Percentiles rank a stretch among this genome's conserved stretches.
Evolutionary conservation across 2,888 invertebrate genomes (phyloP).

Genomic region (Pseudococcus viburni): DNA sequence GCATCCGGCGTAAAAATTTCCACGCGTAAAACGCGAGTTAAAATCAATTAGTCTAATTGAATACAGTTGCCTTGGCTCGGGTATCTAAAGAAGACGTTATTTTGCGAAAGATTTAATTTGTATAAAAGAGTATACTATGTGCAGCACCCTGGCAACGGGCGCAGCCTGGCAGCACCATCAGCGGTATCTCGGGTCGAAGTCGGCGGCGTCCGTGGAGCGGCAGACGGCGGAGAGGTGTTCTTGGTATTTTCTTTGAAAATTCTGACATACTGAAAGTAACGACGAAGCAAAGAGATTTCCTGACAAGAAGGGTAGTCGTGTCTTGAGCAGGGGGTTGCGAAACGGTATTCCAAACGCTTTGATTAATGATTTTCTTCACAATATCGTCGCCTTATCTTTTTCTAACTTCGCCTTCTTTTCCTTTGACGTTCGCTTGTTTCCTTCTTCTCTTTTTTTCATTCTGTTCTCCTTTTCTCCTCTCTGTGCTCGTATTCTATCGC

Average conservation of each 20-base stretch:
- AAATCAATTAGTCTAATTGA: slow-evolving; percentile 65
- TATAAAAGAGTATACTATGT: slow-evolving; percentile 58
- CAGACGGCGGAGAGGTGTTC: slow-evolving; percentile 15
- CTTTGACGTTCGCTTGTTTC: slow-evolving; percentile 69
- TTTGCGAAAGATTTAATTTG: slow-evolving; percentile 64
- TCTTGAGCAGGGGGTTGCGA: slow-evolving; percentile 62
- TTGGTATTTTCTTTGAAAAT: slow-evolving; percentile 66
- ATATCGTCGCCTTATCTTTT: slow-evolving; percentile 66
- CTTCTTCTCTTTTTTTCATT: slow-evolving; percentile 58
- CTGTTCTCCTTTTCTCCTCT: slow-evolving; percentile 26
- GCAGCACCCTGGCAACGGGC: slow-evolving; percentile 2
- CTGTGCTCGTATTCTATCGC: slow-evolving; percentile 29
- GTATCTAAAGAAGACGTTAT: slow-evolving; percentile 63
- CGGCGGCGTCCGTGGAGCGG: background rate
- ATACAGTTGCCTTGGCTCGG: slow-evolving; percentile 49
- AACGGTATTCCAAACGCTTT: slow-evolving; percentile 63
- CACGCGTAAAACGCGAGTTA: slow-evolving; percentile 22
- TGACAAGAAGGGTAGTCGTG: slow-evolving; percentile 65
- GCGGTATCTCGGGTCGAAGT: slow-evolving; percentile 27
- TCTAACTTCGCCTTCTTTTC: slow-evolving; percentile 68
- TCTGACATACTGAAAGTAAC: slow-evolving; percentile 66
- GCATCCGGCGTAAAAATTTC: slow-evolving; percentile 33
- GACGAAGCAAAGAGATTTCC: slow-evolving; percentile 66
- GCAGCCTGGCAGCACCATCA: background rate
- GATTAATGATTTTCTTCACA: slow-evolving; percentile 65